A percentile compares a stretch with the other conserved stretches of the same genome.
phyloP scores from a whole-genome alignment of 1,140 invertebrate genomes.

The Drosophila gunungcola region DNA sequence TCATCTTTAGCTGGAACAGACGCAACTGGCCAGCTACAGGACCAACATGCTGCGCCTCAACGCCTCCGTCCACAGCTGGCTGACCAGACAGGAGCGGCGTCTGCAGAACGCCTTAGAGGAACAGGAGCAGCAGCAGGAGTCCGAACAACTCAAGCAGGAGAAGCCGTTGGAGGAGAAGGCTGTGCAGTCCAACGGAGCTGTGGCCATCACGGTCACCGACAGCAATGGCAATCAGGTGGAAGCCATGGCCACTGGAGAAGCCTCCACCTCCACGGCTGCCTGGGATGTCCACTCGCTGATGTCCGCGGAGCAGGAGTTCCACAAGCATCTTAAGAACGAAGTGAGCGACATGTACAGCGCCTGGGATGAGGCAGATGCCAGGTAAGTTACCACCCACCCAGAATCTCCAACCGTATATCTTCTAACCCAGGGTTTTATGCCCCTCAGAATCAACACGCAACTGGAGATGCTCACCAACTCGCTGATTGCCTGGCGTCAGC shows the following conservation, averaged over 20 bases:
- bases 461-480: conserved; percentile 82
- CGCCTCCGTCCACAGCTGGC: conserved; percentile 90
- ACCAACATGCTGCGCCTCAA: conserved; percentile 90
- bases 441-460: conserved; percentile 72
- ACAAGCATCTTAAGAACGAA: conserved; percentile 88
- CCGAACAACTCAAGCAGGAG: conserved; percentile 60
- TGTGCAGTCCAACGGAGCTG: conserved; percentile 8
- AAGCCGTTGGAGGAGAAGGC: not conserved
- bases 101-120: conserved; percentile 71
- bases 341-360: conserved; percentile 90
- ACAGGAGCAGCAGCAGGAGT: conserved; percentile 56
- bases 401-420: not conserved
- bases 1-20: conserved; percentile 86
- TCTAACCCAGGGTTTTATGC: not conserved
- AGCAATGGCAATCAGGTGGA: conserved; percentile 79
- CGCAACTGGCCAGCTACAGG: conserved; percentile 89
- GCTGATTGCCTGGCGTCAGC: conserved; percentile 88
- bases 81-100: conserved; percentile 86
- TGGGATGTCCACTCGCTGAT: conserved; percentile 78
- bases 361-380: conserved; percentile 91
- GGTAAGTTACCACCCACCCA: conserved; percentile 85
- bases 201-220: conserved; percentile 69
- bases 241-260: conserved; percentile 31
- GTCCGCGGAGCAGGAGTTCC: conserved; percentile 84
- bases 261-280: conserved; percentile 56